These are phyloP conservation scores for Probosciger aterrimus DNA, from an alignment of 2,113 vertebrate genomes.

Conservation along the genomic window DNA sequence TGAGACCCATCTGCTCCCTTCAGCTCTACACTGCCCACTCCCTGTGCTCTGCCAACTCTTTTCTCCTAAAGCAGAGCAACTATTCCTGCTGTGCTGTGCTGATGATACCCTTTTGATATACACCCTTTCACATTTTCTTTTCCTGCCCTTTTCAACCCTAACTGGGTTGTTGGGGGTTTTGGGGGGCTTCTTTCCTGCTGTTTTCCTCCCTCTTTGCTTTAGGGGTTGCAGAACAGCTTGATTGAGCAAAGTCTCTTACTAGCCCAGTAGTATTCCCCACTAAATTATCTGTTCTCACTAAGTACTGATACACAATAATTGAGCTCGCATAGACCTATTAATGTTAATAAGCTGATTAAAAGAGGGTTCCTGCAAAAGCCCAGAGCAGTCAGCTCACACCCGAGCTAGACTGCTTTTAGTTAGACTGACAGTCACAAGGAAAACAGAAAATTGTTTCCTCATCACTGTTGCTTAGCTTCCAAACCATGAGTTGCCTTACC, in stretches of 20 bases:
- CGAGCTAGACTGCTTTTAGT: not conserved
- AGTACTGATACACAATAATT: not conserved
- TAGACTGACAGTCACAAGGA: not conserved
- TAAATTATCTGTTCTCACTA: not conserved
- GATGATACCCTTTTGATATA: not conserved
- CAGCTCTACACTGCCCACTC: constrained; percentile 29
- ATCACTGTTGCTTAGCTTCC: not conserved
- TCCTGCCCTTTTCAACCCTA: not conserved
- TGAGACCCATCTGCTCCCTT: constrained; percentile 51
- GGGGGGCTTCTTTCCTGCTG: not conserved
- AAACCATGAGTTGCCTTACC: not conserved
- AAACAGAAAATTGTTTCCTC: not conserved
- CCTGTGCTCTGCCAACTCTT: constrained; percentile 24
- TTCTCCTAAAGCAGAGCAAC: not conserved
- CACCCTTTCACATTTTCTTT: not conserved
- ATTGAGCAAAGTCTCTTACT: not conserved
- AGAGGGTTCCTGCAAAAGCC: not conserved
- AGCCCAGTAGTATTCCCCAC: not conserved
- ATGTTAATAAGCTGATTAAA: not conserved
- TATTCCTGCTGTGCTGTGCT: not conserved
- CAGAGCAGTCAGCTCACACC: not conserved
- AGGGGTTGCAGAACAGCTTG: not conserved
- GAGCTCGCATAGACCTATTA: not conserved
- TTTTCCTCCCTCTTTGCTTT: not conserved
- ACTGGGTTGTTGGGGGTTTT: not conserved